These are phyloP conservation scores for Gnathonemus longibarbis DNA, from an alignment of 2,113 vertebrate genomes.

Conservation along the genomic window DNA sequence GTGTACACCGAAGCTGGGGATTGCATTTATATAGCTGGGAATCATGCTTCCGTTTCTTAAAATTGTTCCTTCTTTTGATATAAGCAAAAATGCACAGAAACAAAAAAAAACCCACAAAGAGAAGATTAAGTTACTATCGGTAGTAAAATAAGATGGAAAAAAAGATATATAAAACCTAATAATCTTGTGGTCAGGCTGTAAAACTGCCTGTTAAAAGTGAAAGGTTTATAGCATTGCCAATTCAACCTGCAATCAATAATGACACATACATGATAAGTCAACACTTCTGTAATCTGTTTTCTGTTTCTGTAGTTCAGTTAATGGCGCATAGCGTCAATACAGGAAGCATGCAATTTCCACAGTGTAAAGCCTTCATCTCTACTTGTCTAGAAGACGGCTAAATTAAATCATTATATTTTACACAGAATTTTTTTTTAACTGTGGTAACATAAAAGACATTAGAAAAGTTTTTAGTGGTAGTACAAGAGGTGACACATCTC, in stretches of 20 bases:
- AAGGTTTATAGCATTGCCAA: not conserved
- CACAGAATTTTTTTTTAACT: not conserved
- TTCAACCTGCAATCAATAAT: not conserved
- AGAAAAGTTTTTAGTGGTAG: not conserved
- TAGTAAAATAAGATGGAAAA: not conserved
- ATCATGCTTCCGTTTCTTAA: not conserved
- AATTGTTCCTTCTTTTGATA: not conserved
- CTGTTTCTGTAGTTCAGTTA: not conserved
- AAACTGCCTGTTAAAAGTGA: not conserved
- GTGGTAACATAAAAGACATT: not conserved
- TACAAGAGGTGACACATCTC: not conserved
- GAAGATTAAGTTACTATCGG: not conserved
- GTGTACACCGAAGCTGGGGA: not conserved
- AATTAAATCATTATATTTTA: not conserved
- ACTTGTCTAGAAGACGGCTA: not conserved
- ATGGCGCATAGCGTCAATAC: not conserved
- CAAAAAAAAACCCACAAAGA: not conserved
- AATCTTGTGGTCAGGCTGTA: not conserved
- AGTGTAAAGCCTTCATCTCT: not conserved
- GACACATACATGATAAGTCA: slow-evolving; percentile 1
- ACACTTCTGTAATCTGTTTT: not conserved
- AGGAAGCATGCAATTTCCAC: not conserved
- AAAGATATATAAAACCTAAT: not conserved
- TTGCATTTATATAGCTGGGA: not conserved
- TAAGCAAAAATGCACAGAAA: not conserved